A percentile compares a stretch with the other conserved stretches of the same genome.
Evolutionary conservation across 2,797 vertebrate genomes (phyloP).

Genomic region (Adrianichthys oophorus): DNA sequence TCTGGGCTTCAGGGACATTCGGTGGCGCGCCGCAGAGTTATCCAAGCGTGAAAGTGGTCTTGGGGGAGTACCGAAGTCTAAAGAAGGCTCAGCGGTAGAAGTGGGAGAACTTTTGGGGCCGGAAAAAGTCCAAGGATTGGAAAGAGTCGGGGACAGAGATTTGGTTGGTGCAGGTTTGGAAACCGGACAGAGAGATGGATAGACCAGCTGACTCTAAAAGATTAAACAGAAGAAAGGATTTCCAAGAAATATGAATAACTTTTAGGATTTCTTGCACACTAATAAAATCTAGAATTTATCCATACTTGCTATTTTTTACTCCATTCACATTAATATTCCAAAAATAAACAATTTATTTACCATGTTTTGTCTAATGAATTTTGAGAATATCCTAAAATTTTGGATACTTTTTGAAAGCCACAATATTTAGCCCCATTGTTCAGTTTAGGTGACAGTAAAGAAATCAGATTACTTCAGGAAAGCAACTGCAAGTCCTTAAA

Average conservation of each 20-base stretch:
- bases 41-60: conserved; percentile 83
- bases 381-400: no score
- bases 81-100: conserved; percentile 36
- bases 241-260: neutral
- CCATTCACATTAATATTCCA: no score
- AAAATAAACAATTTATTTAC: no score
- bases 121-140: conserved; percentile 6
- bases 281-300: no score
- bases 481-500: no score
- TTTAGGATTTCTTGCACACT: neutral
- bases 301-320: no score
- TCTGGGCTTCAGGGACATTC: conserved; percentile 90
- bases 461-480: no score
- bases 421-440: no score
- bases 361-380: no score
- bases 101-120: conserved; percentile 33
- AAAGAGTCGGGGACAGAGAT: conserved; percentile 17
- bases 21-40: conserved; percentile 94
- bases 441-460: no score
- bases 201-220: conserved; percentile 72
- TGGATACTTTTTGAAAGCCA: no score
- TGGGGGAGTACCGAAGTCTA: conserved; percentile 84
- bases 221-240: neutral
- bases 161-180: conserved; percentile 40
- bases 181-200: conserved; percentile 67